Base-by-base conservation (phyloP, 2,888 invertebrate genomes). In the Eupithecia subfuscata region DNA sequence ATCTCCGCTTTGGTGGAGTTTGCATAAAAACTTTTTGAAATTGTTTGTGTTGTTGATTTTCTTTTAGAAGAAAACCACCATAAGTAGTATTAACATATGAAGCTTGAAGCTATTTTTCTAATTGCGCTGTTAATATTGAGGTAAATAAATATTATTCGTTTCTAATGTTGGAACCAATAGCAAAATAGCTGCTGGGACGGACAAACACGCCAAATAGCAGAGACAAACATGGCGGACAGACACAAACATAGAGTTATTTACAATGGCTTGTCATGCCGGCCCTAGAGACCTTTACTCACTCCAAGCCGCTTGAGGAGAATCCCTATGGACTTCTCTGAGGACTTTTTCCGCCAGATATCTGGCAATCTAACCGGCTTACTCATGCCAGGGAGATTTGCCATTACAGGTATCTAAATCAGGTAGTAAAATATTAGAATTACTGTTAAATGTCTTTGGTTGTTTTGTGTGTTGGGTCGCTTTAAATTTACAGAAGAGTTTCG, bases 301-400 rank as follows among this genome's bases (percentile, higher is more conserved):
- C 90, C 89, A 64, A 94, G 87, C 68, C 89, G 86, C 84, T 93
- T 94, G 82, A 94, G 88, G 43, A 94, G 90, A 75, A 92, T 88
- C 80, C 94, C 94, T 88, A 94, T 83, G 69, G 91, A 88, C 90
- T 93, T 94, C 85, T 92, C 93, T 83, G 90, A 85, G 76, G 92
- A 90, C 82, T 92, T 92, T 88, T 87, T 90, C 73, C 92, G 91
- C 94, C 93, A 94, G 79, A 94, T 84, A 75, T 93, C 92, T 84
- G 94, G 93, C 82, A 94, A 87, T 86, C 86, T 92, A 83, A 85
- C 81, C 75, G 88, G 87, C 85, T 90, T 92, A 89, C 86, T 87
- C 86, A 84, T 86, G 84, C 87, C 90, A 86, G 89, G 87, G 73
- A 86, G 89, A 82, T 77, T 75, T 68, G 75, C 75, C 75, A 75